phyloP scores from a whole-genome alignment of 2,888 invertebrate genomes.

The Leptarthrus brevirostris region DNA sequence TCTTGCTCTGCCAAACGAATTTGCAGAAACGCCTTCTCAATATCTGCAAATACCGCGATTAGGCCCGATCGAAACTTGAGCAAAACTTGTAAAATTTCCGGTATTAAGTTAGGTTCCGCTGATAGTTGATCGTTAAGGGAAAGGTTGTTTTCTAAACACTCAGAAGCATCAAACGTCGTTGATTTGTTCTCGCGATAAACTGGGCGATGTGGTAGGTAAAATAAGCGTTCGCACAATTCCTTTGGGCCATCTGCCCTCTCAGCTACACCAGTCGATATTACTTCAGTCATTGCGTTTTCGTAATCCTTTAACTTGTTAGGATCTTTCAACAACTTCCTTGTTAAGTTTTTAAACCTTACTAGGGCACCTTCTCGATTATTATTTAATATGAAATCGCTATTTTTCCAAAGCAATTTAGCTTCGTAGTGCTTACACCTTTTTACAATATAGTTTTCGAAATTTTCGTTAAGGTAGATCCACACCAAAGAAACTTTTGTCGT shows the following conservation, averaged over 20 bases:
- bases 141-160: background rate
- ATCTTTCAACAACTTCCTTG: background rate
- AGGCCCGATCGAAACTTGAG: background rate
- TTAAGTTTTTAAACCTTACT: background rate
- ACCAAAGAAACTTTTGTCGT: too few relatives aligned
- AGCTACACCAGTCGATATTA: background rate
- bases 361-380: background rate
- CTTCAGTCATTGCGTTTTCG: background rate
- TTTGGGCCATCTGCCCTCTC: background rate
- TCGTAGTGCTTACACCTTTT: background rate
- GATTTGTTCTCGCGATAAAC: background rate
- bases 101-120: background rate
- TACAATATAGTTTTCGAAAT: background rate
- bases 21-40: background rate
- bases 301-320: background rate
- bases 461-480: too few relatives aligned
- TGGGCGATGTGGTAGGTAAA: too few relatives aligned
- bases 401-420: background rate
- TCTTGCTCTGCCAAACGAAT: too few relatives aligned
- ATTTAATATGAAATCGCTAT: background rate
- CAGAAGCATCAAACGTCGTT: conserved; percentile 40
- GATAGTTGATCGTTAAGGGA: background rate
- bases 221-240: background rate
- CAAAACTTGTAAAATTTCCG: background rate
- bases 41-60: background rate